Evolutionary conservation across 2,797 vertebrate species (phyloP), one percentile per base, ranked within the genome.

Genomic region (Cirrhinus mrigala): DNA sequence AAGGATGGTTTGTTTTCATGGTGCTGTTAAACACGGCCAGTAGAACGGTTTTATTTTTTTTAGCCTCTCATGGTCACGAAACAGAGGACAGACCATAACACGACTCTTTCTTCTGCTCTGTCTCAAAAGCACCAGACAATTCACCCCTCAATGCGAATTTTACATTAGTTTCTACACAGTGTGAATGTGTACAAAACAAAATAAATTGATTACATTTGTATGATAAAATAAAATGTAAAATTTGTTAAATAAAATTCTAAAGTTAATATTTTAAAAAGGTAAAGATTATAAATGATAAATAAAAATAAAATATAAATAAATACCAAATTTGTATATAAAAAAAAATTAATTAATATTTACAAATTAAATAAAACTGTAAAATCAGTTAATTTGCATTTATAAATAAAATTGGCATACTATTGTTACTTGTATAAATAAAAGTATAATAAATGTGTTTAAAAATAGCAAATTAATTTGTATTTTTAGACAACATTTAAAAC

Each of bases 1-100:
- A 78, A 54, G 78, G 60, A 54, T 69, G 71, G 81, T 79, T 87
- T 87, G 75, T 81, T 83, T 87, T 74, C 64, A 82, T 48, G 77
- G 58, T 11, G 77, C 68, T 62, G 44, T 86, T 33, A 83, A 86
- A 87, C 79, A 66, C 64, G 69, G n/a, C 18, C 29, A 62, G 20
- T 1, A 40, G 71, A 60, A 78, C 40, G 7, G 40, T 64, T 62
- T 80, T 52, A 11, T 37, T 33, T 18, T 24, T 46, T 82, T 56
- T 22, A 44, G 22, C 37, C 11, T n/a, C 48, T 70, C 15, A 12
- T 66, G 33, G 62, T 79, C 48, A 46, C 6, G 16, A 70, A 78
- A 86, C 29, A 68, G 44, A 85, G 69, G 27, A 37, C 86, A 81
- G 80, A 58, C 24, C 27, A 44, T 80, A 64, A 60, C 86, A 83